phyloP scores from a whole-genome alignment of 2,797 vertebrate genomes.

The Parauchenoglanis ngamensis region DNA sequence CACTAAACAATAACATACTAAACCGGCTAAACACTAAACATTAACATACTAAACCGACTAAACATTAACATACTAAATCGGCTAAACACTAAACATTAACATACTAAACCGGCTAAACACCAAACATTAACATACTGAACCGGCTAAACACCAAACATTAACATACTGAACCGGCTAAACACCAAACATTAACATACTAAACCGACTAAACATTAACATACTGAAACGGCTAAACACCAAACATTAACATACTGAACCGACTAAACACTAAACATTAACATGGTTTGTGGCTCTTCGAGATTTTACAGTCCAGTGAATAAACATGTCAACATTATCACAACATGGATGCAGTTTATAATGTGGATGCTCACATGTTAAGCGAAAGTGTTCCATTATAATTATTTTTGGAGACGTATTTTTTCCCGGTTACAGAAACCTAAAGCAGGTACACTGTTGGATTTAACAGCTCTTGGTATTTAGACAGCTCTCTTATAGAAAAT shows the following conservation, averaged over 20 bases:
- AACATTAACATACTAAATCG: background rate
- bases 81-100: background rate
- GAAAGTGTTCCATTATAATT: background rate
- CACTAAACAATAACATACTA: too few species aligned
- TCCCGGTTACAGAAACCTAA: background rate
- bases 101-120: background rate
- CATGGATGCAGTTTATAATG: background rate
- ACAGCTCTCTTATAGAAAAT: background rate
- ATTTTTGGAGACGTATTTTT: background rate
- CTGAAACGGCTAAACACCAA: background rate
- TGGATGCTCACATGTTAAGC: background rate
- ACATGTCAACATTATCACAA: background rate
- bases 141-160: background rate
- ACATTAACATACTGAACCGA: background rate
- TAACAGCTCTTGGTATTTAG: background rate
- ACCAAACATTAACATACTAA: background rate
- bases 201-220: background rate
- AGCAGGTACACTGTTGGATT: background rate
- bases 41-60: background rate
- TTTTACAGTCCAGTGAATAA: background rate
- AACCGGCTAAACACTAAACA: background rate
- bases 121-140: background rate
- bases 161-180: background rate
- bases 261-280: background rate
- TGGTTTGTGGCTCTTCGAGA: background rate